A percentile compares a stretch with the other conserved stretches of the same genome.
Conservation (phyloP, 2,888 invertebrate genomes). For the Eucera pruinosa region DNA sequence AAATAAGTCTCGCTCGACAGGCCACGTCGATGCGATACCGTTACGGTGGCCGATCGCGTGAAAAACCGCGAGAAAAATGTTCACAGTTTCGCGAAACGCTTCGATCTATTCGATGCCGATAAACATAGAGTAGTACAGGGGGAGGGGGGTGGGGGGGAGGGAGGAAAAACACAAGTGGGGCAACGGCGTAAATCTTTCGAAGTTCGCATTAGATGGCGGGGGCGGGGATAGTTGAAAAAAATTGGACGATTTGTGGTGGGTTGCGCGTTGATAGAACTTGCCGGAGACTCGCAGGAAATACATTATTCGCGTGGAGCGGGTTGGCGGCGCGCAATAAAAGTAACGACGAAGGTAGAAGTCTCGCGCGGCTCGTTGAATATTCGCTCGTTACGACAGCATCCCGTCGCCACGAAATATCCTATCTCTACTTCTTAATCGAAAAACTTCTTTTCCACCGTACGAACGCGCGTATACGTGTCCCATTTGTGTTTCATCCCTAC, state of each 20-base stretch:
- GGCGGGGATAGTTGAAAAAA: neutral
- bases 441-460: constrained; percentile 15
- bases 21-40: constrained; percentile 55
- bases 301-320: constrained; percentile 25
- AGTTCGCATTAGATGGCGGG: constrained; percentile 56
- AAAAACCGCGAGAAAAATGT: constrained; percentile 54
- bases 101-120: constrained; percentile 34
- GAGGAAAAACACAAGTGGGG: constrained; percentile 62
- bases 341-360: constrained; percentile 42
- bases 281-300: constrained; percentile 26
- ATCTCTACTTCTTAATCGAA: constrained; percentile 22
- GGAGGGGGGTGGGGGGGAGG: no score
- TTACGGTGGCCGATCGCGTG: constrained; percentile 43
- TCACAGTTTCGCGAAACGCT: constrained; percentile 36
- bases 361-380: constrained; percentile 38
- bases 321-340: constrained; percentile 37
- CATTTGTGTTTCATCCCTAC: neutral
- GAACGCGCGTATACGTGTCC: neutral
- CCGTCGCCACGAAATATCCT: constrained; percentile 14
- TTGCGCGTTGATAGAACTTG: constrained; percentile 47
- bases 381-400: constrained; percentile 29
- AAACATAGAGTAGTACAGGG: no score
- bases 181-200: constrained; percentile 60
- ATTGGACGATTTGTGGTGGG: constrained; percentile 48
- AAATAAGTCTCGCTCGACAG: constrained; percentile 58